phyloP scores from a whole-genome alignment of 2,113 vertebrate species.

The Dromiciops gliroides region DNA sequence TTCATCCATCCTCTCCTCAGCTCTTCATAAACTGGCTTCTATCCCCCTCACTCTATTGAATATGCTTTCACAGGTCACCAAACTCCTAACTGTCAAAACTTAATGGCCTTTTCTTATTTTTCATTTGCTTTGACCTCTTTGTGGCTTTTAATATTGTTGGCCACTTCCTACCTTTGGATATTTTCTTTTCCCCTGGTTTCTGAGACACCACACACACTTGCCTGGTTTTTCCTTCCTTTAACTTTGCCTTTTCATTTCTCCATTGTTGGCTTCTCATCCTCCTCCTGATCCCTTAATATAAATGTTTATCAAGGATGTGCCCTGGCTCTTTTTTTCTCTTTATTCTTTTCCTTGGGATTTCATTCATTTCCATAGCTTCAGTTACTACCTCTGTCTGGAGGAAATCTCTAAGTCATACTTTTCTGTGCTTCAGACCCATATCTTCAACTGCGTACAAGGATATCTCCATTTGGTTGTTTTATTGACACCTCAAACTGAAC shows the following conservation, averaged over 20 bases:
- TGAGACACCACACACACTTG: neutral
- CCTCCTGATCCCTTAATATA: neutral
- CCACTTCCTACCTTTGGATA: neutral
- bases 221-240: neutral
- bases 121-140: neutral
- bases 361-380: slow-evolving; percentile 26
- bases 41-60: neutral
- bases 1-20: neutral
- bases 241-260: neutral
- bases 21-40: neutral
- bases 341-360: slow-evolving; percentile 12
- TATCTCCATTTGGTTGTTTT: slow-evolving; percentile 11
- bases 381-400: neutral
- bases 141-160: neutral
- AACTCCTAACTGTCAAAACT: neutral
- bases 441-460: neutral
- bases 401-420: slow-evolving; percentile 26
- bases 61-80: neutral
- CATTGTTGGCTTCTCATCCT: neutral
- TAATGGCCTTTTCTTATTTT: neutral
- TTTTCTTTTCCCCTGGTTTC: neutral
- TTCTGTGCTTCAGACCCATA: slow-evolving; percentile 32
- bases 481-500: slow-evolving; percentile 39
- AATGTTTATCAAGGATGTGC: neutral
- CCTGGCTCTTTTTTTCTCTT: neutral